phyloP scores from a whole-genome alignment of 2,797 vertebrate genomes.

The Thaleichthys pacificus region DNA sequence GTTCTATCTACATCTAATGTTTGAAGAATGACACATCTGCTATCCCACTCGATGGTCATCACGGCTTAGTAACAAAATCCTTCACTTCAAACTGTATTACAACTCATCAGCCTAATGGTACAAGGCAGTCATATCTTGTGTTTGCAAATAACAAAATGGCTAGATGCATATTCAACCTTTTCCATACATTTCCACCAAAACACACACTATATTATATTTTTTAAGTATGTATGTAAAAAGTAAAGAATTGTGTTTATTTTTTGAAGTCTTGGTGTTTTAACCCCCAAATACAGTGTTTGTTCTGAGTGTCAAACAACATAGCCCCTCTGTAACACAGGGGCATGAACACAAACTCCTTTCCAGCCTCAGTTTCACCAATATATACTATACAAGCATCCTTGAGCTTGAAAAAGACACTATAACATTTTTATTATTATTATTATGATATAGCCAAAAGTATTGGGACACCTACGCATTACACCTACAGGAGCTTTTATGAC shows the following conservation, averaged over 20 bases:
- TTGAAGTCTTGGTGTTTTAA: background rate
- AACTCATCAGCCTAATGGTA: background rate
- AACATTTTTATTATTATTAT: too few relatives aligned
- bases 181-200: background rate
- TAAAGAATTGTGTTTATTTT: background rate
- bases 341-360: slow-evolving; percentile 42
- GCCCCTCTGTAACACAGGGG: slow-evolving; percentile 49
- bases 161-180: background rate
- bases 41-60: background rate
- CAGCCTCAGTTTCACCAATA: slow-evolving; percentile 37
- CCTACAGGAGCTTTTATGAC: too few relatives aligned
- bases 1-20: background rate
- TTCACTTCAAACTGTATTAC: background rate
- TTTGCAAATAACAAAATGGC: background rate
- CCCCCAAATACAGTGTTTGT: slow-evolving; percentile 37
- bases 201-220: background rate
- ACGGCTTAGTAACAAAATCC: background rate
- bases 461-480: too few relatives aligned
- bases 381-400: too few relatives aligned
- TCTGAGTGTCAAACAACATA: slow-evolving; percentile 31
- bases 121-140: background rate
- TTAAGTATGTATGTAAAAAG: background rate
- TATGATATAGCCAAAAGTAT: too few relatives aligned
- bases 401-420: too few relatives aligned
- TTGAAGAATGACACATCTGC: slow-evolving; percentile 1